Conservation (phyloP, 2,888 invertebrate species). For the Zhuqinia jingwanae region DNA sequence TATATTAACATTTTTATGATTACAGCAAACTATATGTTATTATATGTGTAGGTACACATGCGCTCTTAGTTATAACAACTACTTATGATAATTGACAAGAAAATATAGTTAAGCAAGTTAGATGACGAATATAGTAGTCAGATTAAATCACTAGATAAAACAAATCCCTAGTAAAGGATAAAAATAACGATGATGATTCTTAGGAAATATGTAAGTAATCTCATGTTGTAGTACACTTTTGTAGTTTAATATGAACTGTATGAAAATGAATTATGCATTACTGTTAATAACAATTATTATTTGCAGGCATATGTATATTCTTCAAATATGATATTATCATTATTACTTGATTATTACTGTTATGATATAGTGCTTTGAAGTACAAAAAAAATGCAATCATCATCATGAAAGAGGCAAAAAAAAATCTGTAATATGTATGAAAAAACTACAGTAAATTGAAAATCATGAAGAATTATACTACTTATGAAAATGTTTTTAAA, state of each 20-base stretch:
- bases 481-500: not conserved
- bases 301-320: not conserved
- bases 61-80: constrained; percentile 15
- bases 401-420: not conserved
- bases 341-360: constrained; percentile 26
- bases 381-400: constrained; percentile 20
- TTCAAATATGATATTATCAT: not conserved
- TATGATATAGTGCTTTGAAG: constrained; percentile 30
- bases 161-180: not conserved
- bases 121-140: too few species aligned
- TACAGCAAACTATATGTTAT: not conserved
- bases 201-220: not conserved
- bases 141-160: too few species aligned
- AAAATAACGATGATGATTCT: constrained; percentile 44
- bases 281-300: not conserved
- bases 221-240: constrained; percentile 18
- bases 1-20: too few species aligned
- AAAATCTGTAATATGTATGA: not conserved
- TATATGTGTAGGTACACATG: not conserved
- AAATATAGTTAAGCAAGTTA: not conserved
- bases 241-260: constrained; percentile 37
- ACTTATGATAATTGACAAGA: not conserved
- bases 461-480: not conserved
- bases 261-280: not conserved
- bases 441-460: not conserved